Percentiles rank a stretch among this genome's conserved stretches.
These are phyloP conservation scores for Rotaria socialis DNA, from an alignment of 2,888 invertebrate species.

Conservation along the genomic window DNA sequence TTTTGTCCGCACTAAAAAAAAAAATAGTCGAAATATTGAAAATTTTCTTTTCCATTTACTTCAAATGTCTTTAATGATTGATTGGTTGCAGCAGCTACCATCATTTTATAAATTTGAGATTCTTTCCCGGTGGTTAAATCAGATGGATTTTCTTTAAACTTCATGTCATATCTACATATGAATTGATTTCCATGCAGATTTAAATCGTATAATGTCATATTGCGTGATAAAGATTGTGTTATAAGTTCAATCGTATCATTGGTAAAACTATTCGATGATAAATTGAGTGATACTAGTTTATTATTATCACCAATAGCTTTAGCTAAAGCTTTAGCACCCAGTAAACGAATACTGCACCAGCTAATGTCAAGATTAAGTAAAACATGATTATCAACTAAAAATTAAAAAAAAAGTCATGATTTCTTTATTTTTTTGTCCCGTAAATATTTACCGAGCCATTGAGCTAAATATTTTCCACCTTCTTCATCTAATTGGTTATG, in stretches of 20 bases:
- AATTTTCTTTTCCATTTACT: background rate
- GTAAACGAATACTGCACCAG: slow-evolving; percentile 33
- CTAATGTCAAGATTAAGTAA: background rate
- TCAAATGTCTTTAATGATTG: slow-evolving; percentile 1
- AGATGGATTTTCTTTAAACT: background rate
- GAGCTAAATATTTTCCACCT: background rate
- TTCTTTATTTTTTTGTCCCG: background rate
- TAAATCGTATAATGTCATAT: background rate
- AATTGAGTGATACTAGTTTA: background rate
- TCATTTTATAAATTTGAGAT: background rate
- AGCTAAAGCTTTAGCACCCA: background rate
- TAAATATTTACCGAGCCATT: background rate
- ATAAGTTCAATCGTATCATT: background rate
- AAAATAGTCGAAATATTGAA: no score
- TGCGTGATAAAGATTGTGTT: background rate
- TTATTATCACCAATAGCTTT: slow-evolving; percentile 24
- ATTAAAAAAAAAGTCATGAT: no score
- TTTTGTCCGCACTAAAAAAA: background rate
- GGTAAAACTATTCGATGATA: background rate
- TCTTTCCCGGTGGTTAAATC: background rate
- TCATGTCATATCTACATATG: background rate
- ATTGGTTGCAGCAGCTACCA: background rate
- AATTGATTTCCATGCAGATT: slow-evolving; percentile 15
- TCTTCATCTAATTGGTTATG: slow-evolving; percentile 14
- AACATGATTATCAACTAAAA: background rate